These are phyloP conservation scores for Bambusicola thoracicus DNA, from an alignment of 2,113 vertebrate genomes.

Conservation along the genomic window DNA sequence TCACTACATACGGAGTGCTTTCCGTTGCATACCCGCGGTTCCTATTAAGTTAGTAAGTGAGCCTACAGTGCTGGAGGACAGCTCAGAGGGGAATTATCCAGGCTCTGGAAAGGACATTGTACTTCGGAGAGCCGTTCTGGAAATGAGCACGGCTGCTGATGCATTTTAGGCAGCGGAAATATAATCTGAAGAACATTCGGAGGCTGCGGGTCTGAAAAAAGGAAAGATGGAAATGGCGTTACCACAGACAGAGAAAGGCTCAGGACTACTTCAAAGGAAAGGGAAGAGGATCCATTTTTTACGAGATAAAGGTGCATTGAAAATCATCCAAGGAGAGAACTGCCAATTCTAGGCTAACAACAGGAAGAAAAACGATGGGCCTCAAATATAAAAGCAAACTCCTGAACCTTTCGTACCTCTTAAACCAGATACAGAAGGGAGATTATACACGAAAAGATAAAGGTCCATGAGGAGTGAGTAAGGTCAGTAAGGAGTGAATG, in stretches of 20 bases:
- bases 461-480: not conserved
- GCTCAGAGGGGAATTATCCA: not conserved
- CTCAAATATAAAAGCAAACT: not conserved
- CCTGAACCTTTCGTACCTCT: not conserved
- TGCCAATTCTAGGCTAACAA: not conserved
- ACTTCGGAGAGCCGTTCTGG: slow-evolving; percentile 28
- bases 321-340: not conserved
- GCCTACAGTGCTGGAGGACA: not conserved
- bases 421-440: not conserved
- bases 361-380: not conserved
- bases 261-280: not conserved
- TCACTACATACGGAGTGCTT: not conserved
- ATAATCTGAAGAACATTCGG: not conserved
- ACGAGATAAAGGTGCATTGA: not conserved
- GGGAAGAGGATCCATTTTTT: not conserved
- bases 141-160: not conserved
- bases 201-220: slow-evolving; percentile 47
- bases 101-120: slow-evolving; percentile 42
- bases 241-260: not conserved
- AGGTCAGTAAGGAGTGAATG: not conserved
- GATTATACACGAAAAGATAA: not conserved
- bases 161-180: not conserved
- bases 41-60: not conserved
- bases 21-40: not conserved
- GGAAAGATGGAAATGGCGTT: not conserved